phyloP scores from a whole-genome alignment of 2,888 invertebrate species.

The Metallyticus violacea region DNA sequence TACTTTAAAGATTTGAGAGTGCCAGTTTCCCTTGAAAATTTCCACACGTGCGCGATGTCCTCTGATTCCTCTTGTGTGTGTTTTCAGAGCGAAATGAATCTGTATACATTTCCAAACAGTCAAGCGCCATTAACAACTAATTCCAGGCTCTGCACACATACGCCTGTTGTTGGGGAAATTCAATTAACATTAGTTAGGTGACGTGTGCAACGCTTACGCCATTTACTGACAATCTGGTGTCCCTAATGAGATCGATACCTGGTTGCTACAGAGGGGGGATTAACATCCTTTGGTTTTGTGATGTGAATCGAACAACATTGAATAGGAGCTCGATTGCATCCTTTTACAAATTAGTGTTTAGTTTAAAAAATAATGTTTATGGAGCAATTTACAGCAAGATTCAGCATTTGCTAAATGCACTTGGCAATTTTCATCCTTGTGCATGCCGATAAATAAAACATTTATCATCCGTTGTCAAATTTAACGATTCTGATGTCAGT shows the following conservation, averaged over 20 bases:
- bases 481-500: too few relatives aligned
- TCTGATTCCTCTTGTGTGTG: not conserved
- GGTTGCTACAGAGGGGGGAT: too few relatives aligned
- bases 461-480: too few relatives aligned
- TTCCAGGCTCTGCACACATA: not conserved
- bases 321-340: not conserved
- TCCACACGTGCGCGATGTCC: not conserved
- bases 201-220: too few relatives aligned
- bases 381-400: not conserved
- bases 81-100: not conserved
- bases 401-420: not conserved
- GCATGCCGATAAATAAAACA: too few relatives aligned
- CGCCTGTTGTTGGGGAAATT: not conserved
- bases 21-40: too few relatives aligned
- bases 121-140: not conserved
- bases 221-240: not conserved
- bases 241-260: not conserved
- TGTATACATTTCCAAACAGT: not conserved
- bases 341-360: not conserved
- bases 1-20: too few relatives aligned
- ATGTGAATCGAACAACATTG: not conserved
- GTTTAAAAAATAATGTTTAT: too few relatives aligned
- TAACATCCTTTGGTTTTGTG: not conserved
- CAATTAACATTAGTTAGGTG: not conserved
- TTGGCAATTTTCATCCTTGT: not conserved